Evolutionary conservation across 2,113 vertebrate genomes (phyloP).

Genomic region (Trinectes maculatus): DNA sequence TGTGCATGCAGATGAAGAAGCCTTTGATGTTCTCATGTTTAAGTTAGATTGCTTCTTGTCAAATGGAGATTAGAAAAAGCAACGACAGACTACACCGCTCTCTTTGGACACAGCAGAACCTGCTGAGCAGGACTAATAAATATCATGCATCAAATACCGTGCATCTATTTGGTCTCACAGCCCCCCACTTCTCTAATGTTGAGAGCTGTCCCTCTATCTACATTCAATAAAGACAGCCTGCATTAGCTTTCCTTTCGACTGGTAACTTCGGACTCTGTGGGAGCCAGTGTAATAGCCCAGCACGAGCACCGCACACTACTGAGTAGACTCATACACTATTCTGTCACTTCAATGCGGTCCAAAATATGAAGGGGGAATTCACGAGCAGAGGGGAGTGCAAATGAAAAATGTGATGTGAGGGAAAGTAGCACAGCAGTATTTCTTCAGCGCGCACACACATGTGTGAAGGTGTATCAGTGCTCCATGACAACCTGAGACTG

Average conservation of each 20-base stretch:
- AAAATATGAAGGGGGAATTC: constrained; percentile 55
- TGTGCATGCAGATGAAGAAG: constrained; percentile 36
- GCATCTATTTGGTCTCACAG: constrained; percentile 24
- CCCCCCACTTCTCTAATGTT: constrained; percentile 37
- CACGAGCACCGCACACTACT: constrained; percentile 54
- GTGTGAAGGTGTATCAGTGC: constrained; percentile 24
- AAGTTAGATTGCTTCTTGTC: constrained; percentile 33
- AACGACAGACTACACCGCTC: neutral
- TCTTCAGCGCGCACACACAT: constrained; percentile 16
- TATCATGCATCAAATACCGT: too few species aligned
- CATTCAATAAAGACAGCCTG: constrained; percentile 31
- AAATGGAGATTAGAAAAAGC: constrained; percentile 44
- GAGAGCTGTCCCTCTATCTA: constrained; percentile 36
- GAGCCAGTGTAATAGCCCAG: constrained; percentile 70
- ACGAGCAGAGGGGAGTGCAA: constrained; percentile 43
- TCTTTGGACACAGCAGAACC: constrained; percentile 23
- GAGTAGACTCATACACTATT: constrained; percentile 56
- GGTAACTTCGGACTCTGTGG: constrained; percentile 58
- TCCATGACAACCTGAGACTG: constrained; percentile 17
- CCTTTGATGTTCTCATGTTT: constrained; percentile 40
- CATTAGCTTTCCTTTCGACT: constrained; percentile 43
- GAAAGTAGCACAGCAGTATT: constrained; percentile 30
- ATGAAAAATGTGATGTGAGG: constrained; percentile 60
- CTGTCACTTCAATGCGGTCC: constrained; percentile 60
- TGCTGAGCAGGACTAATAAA: constrained; percentile 45